Percentiles rank a stretch among this genome's conserved stretches.
Evolutionary conservation across 1,140 invertebrate species (phyloP).

Genomic region (Drosophila yakuba): DNA sequence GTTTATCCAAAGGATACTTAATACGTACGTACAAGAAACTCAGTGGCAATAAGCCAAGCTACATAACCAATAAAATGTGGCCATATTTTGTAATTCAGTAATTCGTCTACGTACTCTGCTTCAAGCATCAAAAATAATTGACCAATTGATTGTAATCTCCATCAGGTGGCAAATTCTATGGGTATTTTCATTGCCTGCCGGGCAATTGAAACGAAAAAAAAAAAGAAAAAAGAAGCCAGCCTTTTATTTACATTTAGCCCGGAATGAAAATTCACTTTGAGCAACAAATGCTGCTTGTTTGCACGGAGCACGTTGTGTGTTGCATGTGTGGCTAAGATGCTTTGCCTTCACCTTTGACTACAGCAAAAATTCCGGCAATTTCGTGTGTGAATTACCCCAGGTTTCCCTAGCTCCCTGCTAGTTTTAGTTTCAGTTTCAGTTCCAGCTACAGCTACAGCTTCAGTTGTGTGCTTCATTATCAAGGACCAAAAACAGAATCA

Average conservation of each 20-base stretch:
- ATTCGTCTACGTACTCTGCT: too few relatives aligned
- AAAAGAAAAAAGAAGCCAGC: conserved; percentile 6
- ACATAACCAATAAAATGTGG: too few relatives aligned
- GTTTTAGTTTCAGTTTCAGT: conserved; percentile 16
- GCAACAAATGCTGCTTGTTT: conserved; percentile 17
- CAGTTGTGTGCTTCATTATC: conserved; percentile 56
- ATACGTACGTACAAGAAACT: too few relatives aligned
- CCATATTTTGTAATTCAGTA: too few relatives aligned
- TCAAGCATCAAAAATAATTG: conserved; percentile 1
- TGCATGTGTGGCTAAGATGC: conserved; percentile 52
- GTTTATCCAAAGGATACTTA: background rate
- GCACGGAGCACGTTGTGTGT: background rate
- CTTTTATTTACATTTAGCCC: conserved; percentile 31
- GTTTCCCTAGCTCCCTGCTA: background rate
- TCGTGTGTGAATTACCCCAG: conserved; percentile 47
- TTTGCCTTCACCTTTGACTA: conserved; percentile 65
- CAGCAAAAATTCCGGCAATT: conserved; percentile 60
- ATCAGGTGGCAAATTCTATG: conserved; percentile 7
- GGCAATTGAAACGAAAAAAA: background rate
- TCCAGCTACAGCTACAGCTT: conserved; percentile 11
- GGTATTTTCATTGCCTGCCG: background rate
- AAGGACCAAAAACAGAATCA: conserved; percentile 48
- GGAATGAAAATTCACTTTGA: conserved; percentile 24
- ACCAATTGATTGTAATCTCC: conserved; percentile 14
- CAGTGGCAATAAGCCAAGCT: too few relatives aligned